phyloP scores from a whole-genome alignment of 2,888 invertebrate genomes.

The Tryphoninae sp. region DNA sequence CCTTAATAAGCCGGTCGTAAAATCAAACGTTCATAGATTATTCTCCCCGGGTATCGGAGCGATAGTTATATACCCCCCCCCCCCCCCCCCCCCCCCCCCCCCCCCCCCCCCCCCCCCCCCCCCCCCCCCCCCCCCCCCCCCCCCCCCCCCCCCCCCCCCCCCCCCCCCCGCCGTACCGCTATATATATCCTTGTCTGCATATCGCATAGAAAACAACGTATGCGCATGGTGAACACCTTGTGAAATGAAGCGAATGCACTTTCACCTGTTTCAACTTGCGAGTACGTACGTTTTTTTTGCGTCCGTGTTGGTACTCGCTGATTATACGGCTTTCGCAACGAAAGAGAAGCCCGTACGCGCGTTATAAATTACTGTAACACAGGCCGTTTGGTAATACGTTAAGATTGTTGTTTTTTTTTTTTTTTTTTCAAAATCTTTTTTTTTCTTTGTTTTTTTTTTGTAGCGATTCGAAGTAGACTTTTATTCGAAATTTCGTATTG shows the following conservation, averaged over 20 bases:
- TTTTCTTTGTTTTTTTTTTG: background rate
- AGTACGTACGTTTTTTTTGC: background rate
- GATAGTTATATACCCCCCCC: slow-evolving; percentile 5
- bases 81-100: background rate
- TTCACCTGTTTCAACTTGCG: slow-evolving; percentile 69
- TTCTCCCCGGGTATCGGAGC: slow-evolving; percentile 2
- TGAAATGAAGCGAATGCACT: slow-evolving; percentile 77
- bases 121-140: background rate
- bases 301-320: slow-evolving; percentile 21
- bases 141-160: background rate
- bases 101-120: background rate
- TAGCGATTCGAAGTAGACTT: background rate
- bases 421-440: background rate
- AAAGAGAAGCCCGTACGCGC: slow-evolving; percentile 37
- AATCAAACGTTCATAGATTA: no score
- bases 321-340: slow-evolving; percentile 69
- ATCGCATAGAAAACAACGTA: slow-evolving; percentile 56
- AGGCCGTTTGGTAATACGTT: slow-evolving; percentile 46
- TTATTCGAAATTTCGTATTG: no score
- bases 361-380: slow-evolving; percentile 50
- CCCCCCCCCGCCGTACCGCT: background rate
- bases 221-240: slow-evolving; percentile 66
- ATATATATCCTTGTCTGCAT: slow-evolving; percentile 31
- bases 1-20: no score
- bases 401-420: slow-evolving; percentile 27